Conservation (phyloP, 2,888 invertebrate genomes). For the Eubasilissa splendida region DNA sequence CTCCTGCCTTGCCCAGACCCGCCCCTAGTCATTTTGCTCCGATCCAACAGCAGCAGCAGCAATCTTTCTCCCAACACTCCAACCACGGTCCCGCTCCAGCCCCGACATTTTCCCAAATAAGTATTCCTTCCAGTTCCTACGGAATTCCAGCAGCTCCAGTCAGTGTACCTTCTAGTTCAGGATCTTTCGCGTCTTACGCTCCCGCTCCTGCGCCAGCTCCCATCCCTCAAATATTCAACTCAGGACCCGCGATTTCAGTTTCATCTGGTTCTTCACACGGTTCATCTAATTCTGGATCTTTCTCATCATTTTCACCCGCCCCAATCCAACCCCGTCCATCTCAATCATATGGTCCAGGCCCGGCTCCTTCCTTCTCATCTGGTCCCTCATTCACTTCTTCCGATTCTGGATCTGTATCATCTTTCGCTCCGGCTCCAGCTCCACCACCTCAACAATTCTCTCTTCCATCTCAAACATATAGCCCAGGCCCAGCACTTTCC, state of each 20-base stretch:
- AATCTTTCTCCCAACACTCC: background rate
- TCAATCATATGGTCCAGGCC: constrained; percentile 23
- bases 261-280: background rate
- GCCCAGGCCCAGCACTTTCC: too few species aligned
- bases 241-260: background rate
- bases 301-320: constrained; percentile 3
- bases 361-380: constrained; percentile 4
- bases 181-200: background rate
- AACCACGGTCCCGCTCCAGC: background rate
- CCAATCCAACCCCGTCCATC: constrained; percentile 16
- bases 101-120: background rate
- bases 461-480: background rate
- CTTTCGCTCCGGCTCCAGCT: constrained; percentile 22
- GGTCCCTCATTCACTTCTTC: constrained; percentile 1
- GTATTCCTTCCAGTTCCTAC: constrained; percentile 16
- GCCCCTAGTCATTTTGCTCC: background rate
- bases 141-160: constrained; percentile 14
- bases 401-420: background rate
- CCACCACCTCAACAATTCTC: background rate
- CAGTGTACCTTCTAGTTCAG: background rate
- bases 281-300: background rate
- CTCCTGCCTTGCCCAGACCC: constrained; percentile 9
- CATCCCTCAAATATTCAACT: background rate
- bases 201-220: background rate
- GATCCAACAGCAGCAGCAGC: background rate